These are phyloP conservation scores for Ommatoiulus sabulosus DNA, from an alignment of 2,888 invertebrate genomes.

Conservation along the genomic window DNA sequence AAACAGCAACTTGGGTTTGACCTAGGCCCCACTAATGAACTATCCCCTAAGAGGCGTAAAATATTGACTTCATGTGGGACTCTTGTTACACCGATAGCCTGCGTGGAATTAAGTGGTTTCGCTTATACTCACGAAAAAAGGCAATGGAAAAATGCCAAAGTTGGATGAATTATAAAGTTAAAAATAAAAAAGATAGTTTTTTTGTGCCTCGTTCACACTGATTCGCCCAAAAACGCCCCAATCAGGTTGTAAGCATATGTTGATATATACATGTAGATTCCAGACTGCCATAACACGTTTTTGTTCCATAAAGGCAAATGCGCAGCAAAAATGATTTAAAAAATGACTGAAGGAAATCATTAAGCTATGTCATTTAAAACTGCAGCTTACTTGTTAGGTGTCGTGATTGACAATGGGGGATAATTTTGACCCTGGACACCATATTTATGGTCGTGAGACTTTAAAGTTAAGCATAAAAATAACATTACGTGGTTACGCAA, in stretches of 20 bases:
- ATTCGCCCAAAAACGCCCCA: neutral
- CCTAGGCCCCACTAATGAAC: conserved; percentile 45
- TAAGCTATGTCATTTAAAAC: neutral
- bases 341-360: conserved; percentile 29
- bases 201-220: neutral
- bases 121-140: neutral
- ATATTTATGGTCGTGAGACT: neutral
- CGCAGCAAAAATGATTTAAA: neutral
- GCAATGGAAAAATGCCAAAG: neutral
- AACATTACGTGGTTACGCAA: conserved; percentile 47
- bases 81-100: neutral
- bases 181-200: neutral
- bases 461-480: conserved; percentile 4
- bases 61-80: conserved; percentile 12
- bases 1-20: neutral
- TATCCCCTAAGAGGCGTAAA: conserved; percentile 50
- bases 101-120: conserved; percentile 18
- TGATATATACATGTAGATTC: neutral
- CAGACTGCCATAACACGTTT: neutral
- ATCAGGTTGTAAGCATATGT: neutral
- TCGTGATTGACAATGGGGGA: conserved; percentile 46
- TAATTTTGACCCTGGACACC: neutral
- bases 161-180: neutral
- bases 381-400: neutral
- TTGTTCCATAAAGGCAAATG: neutral